Base-by-base conservation (phyloP, 2,113 vertebrate genomes). In the Cichladusa arquata region DNA sequence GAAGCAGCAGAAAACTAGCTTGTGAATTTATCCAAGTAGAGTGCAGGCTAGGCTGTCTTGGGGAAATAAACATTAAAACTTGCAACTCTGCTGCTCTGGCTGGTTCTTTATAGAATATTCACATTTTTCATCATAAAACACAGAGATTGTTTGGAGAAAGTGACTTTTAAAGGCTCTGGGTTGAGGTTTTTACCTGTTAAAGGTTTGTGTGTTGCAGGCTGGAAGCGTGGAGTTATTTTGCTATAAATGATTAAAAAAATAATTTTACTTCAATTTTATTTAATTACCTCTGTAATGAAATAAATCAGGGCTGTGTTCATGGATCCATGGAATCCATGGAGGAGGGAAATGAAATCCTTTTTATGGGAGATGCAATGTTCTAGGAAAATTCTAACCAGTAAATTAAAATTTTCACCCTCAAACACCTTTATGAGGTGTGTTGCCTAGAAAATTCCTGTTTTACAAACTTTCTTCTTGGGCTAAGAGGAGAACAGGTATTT, bases 51-150 rank as follows among this genome's bases (percentile, higher is more conserved):
- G 98, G 98, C 98, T 99, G 98, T 99, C 98, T 98, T 99, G 98
- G 98, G 98, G 98, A 99, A 99, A 99, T 99, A 99, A 99, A 99
- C 98, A 98, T 98, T 99, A 98, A 99, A 99, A 99, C 98, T 98
- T 98, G 98, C 95, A 97, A 98, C 90, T 79, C 87, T 67, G 73
- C 94, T 96, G 97, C 95, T 90, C 84, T 88, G 18, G 23, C 61
- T 97, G 84, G 73, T 95, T 96, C 70, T 97, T 93, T 97, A 6
- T 91, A 0, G 19, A 8, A 22, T 71, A 3, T 1, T 1, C 33
- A 22, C 6, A 0, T 8, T 40, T 61, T 19, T 7, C 56, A 7
- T 19, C n/a, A 14, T 57, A 9, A 57, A 57, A 23, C 20, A 22
- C 31, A 24, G 29, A 4, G 5, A 0, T 26, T 1, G 0, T 20